phyloP scores from a whole-genome alignment of 1,140 invertebrate species.

The Caerostris extrusa region DNA sequence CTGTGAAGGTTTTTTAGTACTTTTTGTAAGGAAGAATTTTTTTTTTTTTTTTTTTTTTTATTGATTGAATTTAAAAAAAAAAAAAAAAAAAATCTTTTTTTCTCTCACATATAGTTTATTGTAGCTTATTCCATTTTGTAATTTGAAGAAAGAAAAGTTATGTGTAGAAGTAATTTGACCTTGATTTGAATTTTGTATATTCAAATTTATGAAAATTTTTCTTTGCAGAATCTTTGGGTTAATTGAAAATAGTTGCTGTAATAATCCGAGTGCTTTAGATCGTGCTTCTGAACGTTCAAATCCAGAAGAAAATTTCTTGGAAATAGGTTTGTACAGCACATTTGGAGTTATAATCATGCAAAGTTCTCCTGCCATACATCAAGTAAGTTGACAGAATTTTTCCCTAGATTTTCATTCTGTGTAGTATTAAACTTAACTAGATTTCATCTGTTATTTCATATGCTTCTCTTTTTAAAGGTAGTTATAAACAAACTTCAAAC shows the following conservation, averaged over 20 bases:
- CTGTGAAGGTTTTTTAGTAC: too few species aligned
- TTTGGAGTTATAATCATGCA: slow-evolving; percentile 86
- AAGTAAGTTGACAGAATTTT: slow-evolving; percentile 80
- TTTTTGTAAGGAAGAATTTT: too few species aligned
- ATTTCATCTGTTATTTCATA: not conserved
- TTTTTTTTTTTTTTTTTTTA: too few species aligned
- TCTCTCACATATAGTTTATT: too few species aligned
- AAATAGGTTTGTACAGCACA: slow-evolving; percentile 87
- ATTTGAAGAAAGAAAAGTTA: too few species aligned
- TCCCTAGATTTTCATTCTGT: not conserved
- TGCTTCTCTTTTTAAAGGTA: slow-evolving; percentile 83
- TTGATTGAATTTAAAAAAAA: too few species aligned
- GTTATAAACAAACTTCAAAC: slow-evolving; percentile 88
- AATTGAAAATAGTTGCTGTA: slow-evolving; percentile 88
- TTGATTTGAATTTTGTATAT: not conserved
- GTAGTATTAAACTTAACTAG: not conserved
- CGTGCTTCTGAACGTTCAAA: slow-evolving; percentile 85
- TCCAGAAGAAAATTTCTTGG: slow-evolving; percentile 87
- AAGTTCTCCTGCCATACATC: slow-evolving; percentile 85
- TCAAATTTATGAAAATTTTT: not conserved
- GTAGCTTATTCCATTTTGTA: too few species aligned
- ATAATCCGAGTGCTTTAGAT: slow-evolving; percentile 83
- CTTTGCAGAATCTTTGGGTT: slow-evolving; percentile 85
- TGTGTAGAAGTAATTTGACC: too few species aligned
- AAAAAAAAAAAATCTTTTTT: too few species aligned